Evolutionary conservation across 2,113 vertebrate species (phyloP).

Genomic region (Xenopus borealis): DNA sequence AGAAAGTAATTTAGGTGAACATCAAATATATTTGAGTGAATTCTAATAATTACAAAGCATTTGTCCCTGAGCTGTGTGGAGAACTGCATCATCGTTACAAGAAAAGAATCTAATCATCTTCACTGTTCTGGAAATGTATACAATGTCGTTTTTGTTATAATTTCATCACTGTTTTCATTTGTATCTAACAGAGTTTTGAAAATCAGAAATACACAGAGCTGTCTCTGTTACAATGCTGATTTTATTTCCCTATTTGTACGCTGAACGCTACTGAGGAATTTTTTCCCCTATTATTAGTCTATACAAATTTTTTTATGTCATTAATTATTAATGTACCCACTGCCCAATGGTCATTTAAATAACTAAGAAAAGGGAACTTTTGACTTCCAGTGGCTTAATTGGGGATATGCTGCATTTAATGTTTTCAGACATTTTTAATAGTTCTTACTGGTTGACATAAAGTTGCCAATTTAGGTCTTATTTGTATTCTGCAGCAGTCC

Average conservation of each 20-base stretch:
- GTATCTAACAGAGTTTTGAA: constrained; percentile 19
- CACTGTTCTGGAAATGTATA: too few relatives aligned
- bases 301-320: constrained; percentile 25
- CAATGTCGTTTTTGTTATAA: too few relatives aligned
- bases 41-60: too few relatives aligned
- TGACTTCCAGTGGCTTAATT: constrained; percentile 44
- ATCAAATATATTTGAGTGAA: too few relatives aligned
- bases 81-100: too few relatives aligned
- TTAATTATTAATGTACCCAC: constrained; percentile 41
- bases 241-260: background rate
- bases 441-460: constrained; percentile 47
- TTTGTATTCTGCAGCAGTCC: constrained; percentile 47
- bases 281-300: constrained; percentile 2
- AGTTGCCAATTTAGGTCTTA: constrained; percentile 50
- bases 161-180: background rate
- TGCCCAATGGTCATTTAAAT: constrained; percentile 45
- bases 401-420: constrained; percentile 50
- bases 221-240: constrained; percentile 1
- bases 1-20: too few relatives aligned
- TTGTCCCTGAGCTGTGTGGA: too few relatives aligned
- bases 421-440: constrained; percentile 54
- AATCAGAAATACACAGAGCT: background rate
- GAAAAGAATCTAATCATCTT: too few relatives aligned
- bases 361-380: constrained; percentile 49
- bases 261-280: background rate